phyloP scores from a whole-genome alignment of 1,140 invertebrate genomes.

The Drosophila prosaltans region DNA sequence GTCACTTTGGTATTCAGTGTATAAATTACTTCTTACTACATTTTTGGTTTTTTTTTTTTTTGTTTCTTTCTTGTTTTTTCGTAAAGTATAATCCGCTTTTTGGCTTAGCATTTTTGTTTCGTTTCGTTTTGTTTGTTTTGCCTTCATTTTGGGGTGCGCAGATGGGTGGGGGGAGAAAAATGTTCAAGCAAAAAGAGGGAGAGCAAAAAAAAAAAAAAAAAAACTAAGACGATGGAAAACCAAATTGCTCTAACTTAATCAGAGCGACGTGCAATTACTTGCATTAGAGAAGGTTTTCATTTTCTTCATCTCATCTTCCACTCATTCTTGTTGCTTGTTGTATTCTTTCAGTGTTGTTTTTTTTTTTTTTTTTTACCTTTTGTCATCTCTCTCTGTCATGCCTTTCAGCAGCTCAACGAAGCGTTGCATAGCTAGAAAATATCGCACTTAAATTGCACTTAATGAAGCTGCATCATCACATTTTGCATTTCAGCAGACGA shows the following conservation, averaged over 20 bases:
- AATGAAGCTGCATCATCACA: constrained; percentile 80
- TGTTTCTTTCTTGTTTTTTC: constrained; percentile 8
- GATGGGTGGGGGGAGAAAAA: background rate
- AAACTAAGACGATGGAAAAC: constrained; percentile 41
- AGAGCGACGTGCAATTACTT: constrained; percentile 76
- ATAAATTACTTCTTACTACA: constrained; percentile 50
- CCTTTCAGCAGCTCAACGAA: constrained; percentile 67
- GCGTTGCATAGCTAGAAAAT: constrained; percentile 53
- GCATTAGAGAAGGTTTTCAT: constrained; percentile 64
- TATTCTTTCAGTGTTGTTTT: constrained; percentile 23
- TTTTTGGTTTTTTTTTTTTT: background rate
- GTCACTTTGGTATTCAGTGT: constrained; percentile 67
- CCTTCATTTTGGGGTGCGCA: background rate
- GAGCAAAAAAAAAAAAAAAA: constrained; percentile 5
- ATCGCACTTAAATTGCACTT: constrained; percentile 79
- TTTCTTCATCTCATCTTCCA: constrained; percentile 39
- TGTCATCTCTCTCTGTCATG: constrained; percentile 55
- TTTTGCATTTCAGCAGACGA: constrained; percentile 66
- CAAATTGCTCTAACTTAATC: constrained; percentile 72
- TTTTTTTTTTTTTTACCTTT: constrained; percentile 61
- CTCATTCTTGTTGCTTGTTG: constrained; percentile 22
- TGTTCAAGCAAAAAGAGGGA: background rate
- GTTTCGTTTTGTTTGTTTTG: background rate
- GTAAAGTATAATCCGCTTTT: constrained; percentile 71
- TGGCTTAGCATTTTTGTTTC: constrained; percentile 61